Base-by-base conservation (phyloP, 1,140 invertebrate species). In the Philaenus spumarius region DNA sequence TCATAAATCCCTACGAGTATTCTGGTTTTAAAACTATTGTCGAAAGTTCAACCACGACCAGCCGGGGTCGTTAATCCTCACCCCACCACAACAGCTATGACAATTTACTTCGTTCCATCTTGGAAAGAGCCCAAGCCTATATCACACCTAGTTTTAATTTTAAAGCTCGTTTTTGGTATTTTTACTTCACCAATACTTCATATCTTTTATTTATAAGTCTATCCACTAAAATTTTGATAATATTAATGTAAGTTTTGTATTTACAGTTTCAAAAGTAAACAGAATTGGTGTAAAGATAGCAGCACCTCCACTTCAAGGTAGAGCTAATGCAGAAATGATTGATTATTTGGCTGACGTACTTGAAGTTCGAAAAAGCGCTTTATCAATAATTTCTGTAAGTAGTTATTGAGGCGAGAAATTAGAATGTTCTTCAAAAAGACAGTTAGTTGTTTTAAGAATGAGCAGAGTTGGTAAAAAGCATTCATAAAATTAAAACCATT, bases 261-360 rank as follows among this genome's bases (percentile, higher is more conserved):
- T 83, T 67, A 83, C 84, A 77, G 76, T 74, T 62, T 72, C 78
- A 55, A 68, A 66, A 23, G 67, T 71, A 1, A 77, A 78, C 62
- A 75, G 72, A 22, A 73, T 86, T 14, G 77, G 83, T 26, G 75
- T 90, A 40, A 84, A 87, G 68, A 88, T 90, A 63, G 78, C 79
- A 53, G 86, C 87, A 2, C 86, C 86, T 26, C 86, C 88, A 2
- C 79, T 84, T 4, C 87, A 90, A 68, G 88, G 87, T 2, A 85
- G 88, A 73, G 88, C 88, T 6, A 90, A 90, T 66, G 76, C 79
- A 39, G 86, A 88, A 69, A 74, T 90, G 9, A 71, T 89, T 0
- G 84, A 85, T 72, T 90, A 81, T 67, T 68, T 90, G 14, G 76
- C 86, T 0, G 78, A 80, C 62, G 66, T 87, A 26, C 70, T 90